phyloP scores from a whole-genome alignment of 2,888 invertebrate genomes.

The Allophyes oxyacanthae region DNA sequence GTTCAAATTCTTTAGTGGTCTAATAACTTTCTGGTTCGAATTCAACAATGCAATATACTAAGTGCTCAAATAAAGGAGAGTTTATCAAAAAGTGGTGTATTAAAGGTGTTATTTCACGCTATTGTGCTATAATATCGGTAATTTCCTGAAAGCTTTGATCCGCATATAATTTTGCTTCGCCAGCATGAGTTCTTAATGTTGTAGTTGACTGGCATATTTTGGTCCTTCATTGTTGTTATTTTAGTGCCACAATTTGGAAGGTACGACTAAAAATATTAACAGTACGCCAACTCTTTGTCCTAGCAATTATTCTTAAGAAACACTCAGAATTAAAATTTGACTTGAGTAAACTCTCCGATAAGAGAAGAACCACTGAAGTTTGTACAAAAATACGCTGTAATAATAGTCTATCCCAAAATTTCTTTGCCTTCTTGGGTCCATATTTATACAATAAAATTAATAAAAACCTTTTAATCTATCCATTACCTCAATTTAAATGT shows the following conservation, averaged over 20 bases:
- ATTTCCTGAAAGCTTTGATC: conserved; percentile 53
- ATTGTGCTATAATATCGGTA: conserved; percentile 38
- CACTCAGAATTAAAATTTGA: too few species aligned
- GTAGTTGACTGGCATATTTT: conserved; percentile 42
- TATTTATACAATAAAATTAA: too few species aligned
- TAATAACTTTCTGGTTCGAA: conserved; percentile 34
- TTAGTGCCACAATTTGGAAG: conserved; percentile 12
- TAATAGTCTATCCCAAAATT: too few species aligned
- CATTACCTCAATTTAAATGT: too few species aligned
- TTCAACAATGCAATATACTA: conserved; percentile 26
- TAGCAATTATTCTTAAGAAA: too few species aligned
- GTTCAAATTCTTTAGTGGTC: conserved; percentile 48
- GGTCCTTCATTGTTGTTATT: conserved; percentile 20
- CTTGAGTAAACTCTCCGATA: too few species aligned
- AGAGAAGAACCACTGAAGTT: too few species aligned
- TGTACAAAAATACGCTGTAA: too few species aligned
- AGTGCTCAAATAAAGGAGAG: conserved; percentile 22
- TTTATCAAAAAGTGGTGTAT: conserved; percentile 15
- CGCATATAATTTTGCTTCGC: conserved; percentile 28
- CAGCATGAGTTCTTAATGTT: conserved; percentile 33
- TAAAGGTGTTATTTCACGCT: conserved; percentile 21
- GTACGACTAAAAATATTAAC: too few species aligned
- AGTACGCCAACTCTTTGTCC: too few species aligned
- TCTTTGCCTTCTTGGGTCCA: too few species aligned
- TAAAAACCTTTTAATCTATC: too few species aligned